Base-by-base conservation (phyloP, 2,888 invertebrate species). In the Drosophila anomalata region DNA sequence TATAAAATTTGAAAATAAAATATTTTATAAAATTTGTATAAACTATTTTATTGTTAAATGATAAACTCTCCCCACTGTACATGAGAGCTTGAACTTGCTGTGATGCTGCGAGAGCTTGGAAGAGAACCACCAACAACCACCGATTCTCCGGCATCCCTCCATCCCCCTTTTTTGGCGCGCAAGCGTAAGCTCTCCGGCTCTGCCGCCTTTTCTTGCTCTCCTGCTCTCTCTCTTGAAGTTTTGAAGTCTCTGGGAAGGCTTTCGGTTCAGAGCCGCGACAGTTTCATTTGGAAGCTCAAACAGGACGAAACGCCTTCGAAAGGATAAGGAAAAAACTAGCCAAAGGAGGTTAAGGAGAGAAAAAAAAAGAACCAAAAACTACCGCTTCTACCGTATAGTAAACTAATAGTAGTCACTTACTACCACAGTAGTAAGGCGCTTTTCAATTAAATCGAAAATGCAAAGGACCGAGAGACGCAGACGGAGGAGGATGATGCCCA, bases 101-200 rank as follows among this genome's bases (percentile, higher is more conserved):
- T 78, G 74, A 83, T 85, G 74, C 59, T 71, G 58, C 20, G 26
- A 26, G 62, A 59, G 47, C 46, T n/a, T 48, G 41, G 47, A 51
- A 22, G 56, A 48, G 72, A 51, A 74, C 55, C 31, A 42, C 53
- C 39, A 22, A 24, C 22, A 24, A 60, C 61, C 33, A 14, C 47
- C 42, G n/a, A 20, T 44, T 9, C 44, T 44, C 11, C 41, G 50
- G 42, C 72, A 69, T 72, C 54, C 69, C 71, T 60, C 46, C 61
- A 78, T 79, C 73, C 73, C 71, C 48, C 72, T 24, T 55, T 72
- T 82, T 85, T 85, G 72, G 88, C 88, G 86, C 88, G 88, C 82
- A 86, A 81, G 83, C 79, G 72, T 75, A 78, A 73, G 76, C 73
- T 73, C 72, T 52, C 62, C 33, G 39, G 47, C 59, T 47, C 54